Evolutionary conservation across 2,797 vertebrate species (phyloP), one percentile per base, ranked within the genome.

Genomic region (Carcharodon carcharias): DNA sequence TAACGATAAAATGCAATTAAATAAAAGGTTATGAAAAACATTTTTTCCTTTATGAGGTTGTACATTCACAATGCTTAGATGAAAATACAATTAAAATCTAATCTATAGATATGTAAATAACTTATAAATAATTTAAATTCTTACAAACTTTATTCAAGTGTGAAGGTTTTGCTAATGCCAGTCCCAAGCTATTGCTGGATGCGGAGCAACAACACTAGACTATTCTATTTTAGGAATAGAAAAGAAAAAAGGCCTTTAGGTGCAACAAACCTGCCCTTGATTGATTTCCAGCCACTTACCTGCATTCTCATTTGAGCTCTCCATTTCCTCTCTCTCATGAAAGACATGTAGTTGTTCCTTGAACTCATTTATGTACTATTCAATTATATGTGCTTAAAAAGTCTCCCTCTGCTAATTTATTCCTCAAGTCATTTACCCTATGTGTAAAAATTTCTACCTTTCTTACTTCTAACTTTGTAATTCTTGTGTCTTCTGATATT

Each of bases 311-410:
- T 61, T 56, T 67, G 45, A 93, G 40, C 91, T 65, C 63, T 93
- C 61, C 26, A 65, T 67, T 61, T 65, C n/a, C n/a, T 8, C 63
- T 67, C 91, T 67, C 61, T 23, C 63, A 21, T 26, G 21, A 93
- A 89, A 91, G n/a, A 67, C 61, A 92, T 67, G 7, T 93, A 11
- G 6, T 67, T 93, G 18, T 65, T 18, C 61, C 91, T 65, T 93
- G n/a, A 67, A 45, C n/a, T 6, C 61, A 93, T 45, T 65, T 93
- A 61, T 91, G 21, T 61, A 61, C 28, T 35, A 5, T 91, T 18
- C 61, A 93, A 93, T 93, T 93, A 40, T 65, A 40, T 67, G 9
- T 65, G n/a, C 35, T 45, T 93, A 45, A 93, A 93, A 93, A 93
- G 7, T 26, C 91, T 65, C 35, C n/a, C 63, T 67, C 61, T 63